Base-by-base conservation (phyloP, 92 coral and sea anemone genomes). In the Porites rus region DNA sequence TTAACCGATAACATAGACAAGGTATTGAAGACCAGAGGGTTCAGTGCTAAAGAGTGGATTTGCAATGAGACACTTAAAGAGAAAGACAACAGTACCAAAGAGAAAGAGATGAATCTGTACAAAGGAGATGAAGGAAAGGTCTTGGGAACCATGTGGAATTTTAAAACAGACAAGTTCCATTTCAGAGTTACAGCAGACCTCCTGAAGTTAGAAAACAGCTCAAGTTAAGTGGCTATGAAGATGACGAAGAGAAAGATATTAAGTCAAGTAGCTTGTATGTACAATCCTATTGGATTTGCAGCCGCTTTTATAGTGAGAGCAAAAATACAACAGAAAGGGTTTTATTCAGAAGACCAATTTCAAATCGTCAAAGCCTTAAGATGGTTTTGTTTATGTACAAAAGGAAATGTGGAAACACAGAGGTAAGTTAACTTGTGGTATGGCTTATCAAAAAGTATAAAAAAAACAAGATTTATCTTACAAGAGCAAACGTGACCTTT, bases 281-380 rank as follows among this genome's bases (percentile, higher is more conserved):
- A 79, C 70, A 90, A 90, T 31, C 93, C 93, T 28, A 76, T 90
- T 51, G 93, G 93, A 31, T 90, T 86, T 12, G 88, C 91, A 6
- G 88, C 90, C 4, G 79, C 88, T 0, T 86, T 87, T 56, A 53
- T 87, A 17, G 21, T 91, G 10, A 69, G 88, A 62, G 94, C 94
- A 21, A 87, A 91, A 89, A 87, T 82, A 7, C 24, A 22, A 28
- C 43, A 31, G 43, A 2, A 31, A 31, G 43, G 43, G 6, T 31
- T 31, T 31, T 31, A 31, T 31, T 31, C 43, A 0, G 6, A 31
- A 2, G 43, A 31, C 43, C 4, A 31, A 31, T 2, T 3, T 31
- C 43, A 31, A 2, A 31, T 31, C 43, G 6, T 31, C 43, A 31
- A 31, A 31, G 43, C 43, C 5, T 1, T 31, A 3, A 31, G 43